These are phyloP conservation scores for Shinisaurus crocodilurus DNA, from an alignment of 2,113 vertebrate species.

Conservation along the genomic window DNA sequence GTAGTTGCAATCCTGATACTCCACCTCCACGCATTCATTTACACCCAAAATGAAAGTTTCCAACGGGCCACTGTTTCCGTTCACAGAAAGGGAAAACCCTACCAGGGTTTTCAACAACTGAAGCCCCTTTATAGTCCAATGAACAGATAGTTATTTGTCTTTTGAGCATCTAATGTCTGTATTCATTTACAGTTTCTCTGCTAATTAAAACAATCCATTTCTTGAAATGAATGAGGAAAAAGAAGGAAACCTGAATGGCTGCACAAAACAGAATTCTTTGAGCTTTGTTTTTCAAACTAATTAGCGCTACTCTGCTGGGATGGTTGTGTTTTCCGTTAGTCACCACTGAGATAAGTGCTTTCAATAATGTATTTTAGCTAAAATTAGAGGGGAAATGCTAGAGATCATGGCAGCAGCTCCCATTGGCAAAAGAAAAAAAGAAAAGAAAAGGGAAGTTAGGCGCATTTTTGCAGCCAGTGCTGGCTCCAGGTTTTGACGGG, in stretches of 20 bases:
- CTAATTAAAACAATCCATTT: conserved; percentile 50
- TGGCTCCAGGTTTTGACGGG: too few relatives aligned
- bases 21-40: not conserved
- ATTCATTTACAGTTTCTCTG: conserved; percentile 26
- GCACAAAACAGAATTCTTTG: conserved; percentile 18
- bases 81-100: not conserved
- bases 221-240: not conserved
- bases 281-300: conserved; percentile 37
- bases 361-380: conserved; percentile 54
- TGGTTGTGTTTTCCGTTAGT: conserved; percentile 42
- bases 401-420: conserved; percentile 50
- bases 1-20: not conserved
- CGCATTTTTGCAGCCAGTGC: not conserved
- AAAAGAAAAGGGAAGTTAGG: conserved; percentile 63
- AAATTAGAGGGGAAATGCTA: conserved; percentile 14
- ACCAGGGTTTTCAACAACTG: not conserved
- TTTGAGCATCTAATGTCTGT: not conserved
- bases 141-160: not conserved
- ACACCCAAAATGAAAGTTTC: not conserved
- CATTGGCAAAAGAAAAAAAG: too few relatives aligned
- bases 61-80: not conserved
- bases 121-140: not conserved
- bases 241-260: accelerated
- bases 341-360: conserved; percentile 55
- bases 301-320: conserved; percentile 45